A percentile compares a stretch with the other conserved stretches of the same genome.
These are phyloP conservation scores for Pomatorhinus ruficollis DNA, from an alignment of 2,113 vertebrate species.

Conservation along the genomic window DNA sequence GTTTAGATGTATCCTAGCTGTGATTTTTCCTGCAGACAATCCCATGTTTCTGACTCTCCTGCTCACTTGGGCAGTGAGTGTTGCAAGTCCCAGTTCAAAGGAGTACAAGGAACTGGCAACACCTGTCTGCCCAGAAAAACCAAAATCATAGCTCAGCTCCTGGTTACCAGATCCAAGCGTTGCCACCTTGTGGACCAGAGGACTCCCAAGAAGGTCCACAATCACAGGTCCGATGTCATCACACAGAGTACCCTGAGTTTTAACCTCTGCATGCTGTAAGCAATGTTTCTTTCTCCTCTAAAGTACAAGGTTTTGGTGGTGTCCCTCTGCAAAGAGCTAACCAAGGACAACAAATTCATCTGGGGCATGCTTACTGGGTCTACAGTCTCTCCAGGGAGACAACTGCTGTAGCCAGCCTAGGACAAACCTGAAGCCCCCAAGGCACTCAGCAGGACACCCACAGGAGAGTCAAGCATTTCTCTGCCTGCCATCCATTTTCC, in stretches of 20 bases:
- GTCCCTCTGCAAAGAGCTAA: background rate
- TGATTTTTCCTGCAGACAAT: background rate
- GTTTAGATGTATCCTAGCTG: background rate
- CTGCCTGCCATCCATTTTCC: background rate
- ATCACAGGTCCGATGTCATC: background rate
- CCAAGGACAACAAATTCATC: background rate
- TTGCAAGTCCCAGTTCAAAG: background rate
- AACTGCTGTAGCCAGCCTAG: background rate
- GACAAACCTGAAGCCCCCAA: background rate
- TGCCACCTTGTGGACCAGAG: background rate
- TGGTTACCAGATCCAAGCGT: background rate
- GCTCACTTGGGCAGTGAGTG: background rate
- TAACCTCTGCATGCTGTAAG: background rate
- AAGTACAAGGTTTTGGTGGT: background rate
- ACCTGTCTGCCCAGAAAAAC: background rate
- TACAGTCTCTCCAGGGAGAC: background rate
- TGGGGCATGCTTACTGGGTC: rapidly evolving
- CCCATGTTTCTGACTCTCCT: background rate
- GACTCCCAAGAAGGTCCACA: background rate
- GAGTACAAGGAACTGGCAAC: background rate
- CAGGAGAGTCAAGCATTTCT: background rate
- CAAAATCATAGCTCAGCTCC: rapidly evolving
- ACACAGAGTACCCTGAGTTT: background rate
- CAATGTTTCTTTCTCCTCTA: background rate
- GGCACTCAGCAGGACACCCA: background rate